Percentiles rank a stretch among this genome's conserved stretches.
Conservation (phyloP, 2,888 invertebrate genomes). For the Andricus quercusramuli region DNA sequence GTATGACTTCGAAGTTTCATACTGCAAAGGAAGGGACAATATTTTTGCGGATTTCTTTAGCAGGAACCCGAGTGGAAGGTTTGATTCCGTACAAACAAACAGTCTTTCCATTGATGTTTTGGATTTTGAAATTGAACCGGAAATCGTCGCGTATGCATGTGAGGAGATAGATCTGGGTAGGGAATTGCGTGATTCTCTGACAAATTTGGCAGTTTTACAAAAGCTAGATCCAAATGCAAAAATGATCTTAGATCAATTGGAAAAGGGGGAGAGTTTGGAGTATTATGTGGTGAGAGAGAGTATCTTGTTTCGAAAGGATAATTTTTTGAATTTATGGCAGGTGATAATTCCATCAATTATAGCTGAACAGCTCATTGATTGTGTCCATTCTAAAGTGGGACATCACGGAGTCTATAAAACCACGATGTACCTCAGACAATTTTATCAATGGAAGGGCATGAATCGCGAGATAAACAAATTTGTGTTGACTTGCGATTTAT, state of each 20-base stretch:
- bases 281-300: neutral
- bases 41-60: conserved; percentile 47
- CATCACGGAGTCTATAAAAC: conserved; percentile 42
- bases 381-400: conserved; percentile 37
- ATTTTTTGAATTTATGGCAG: conserved; percentile 22
- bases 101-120: no score
- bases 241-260: no score
- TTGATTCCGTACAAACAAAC: neutral
- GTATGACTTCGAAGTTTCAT: conserved; percentile 40
- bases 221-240: no score
- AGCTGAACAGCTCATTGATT: conserved; percentile 39
- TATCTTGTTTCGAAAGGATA: conserved; percentile 3
- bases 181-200: no score
- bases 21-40: conserved; percentile 47
- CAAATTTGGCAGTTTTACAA: no score
- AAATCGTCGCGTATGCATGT: no score
- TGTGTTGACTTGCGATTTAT: conserved; percentile 44
- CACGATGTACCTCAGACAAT: conserved; percentile 27
- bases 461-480: conserved; percentile 33
- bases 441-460: conserved; percentile 44
- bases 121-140: no score
- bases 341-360: conserved; percentile 44
- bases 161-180: no score
- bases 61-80: conserved; percentile 41
- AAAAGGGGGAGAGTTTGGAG: neutral